phyloP scores from a whole-genome alignment of 2,888 invertebrate genomes.

The Nasonovia ribisnigri region DNA sequence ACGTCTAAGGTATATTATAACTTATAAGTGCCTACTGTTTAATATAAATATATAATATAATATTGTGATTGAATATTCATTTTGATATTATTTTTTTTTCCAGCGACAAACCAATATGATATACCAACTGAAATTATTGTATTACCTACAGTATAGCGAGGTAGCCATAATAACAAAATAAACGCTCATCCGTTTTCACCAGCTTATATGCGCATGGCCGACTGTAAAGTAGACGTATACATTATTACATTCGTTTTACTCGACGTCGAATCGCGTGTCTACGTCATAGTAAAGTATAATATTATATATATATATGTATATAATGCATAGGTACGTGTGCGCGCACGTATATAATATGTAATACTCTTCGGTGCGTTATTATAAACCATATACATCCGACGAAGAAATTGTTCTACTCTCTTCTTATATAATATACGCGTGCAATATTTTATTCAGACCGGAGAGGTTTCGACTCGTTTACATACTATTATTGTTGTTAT shows the following conservation, averaged over 20 bases:
- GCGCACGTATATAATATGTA: not conserved
- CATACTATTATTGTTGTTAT: slow-evolving; percentile 11
- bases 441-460: slow-evolving; percentile 48
- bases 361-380: not conserved
- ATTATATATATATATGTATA: not conserved
- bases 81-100: not conserved
- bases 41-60: not conserved
- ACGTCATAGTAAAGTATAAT: not conserved
- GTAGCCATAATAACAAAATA: not conserved
- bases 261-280: not conserved
- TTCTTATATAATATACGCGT: slow-evolving; percentile 19
- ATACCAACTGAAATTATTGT: not conserved
- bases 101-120: not conserved
- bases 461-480: slow-evolving; percentile 36
- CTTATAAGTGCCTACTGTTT: no score
- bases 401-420: slow-evolving; percentile 24
- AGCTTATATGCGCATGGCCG: not conserved
- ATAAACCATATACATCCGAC: slow-evolving; percentile 17
- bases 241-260: not conserved
- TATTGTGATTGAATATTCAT: not conserved
- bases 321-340: not conserved
- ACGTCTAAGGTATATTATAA: no score
- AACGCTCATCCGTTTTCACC: not conserved
- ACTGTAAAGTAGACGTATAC: not conserved
- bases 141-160: no score